A percentile compares a stretch with the other conserved stretches of the same genome.
Evolutionary conservation across 2,113 vertebrate species (phyloP).

Genomic region (Lampris megalopsis): DNA sequence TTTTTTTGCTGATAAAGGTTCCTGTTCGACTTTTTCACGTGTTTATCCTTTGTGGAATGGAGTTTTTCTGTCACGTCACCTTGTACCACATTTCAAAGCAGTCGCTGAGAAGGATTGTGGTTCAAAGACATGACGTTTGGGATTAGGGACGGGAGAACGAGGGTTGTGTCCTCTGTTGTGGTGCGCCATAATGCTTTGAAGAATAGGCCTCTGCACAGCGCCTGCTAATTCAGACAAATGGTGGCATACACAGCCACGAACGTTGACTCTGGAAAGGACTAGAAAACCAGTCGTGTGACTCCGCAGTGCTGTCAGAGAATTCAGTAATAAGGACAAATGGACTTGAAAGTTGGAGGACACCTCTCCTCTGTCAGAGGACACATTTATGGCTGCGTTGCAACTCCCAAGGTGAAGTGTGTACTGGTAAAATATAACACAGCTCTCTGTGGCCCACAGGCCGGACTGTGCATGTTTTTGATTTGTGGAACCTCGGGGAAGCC

Average conservation of each 20-base stretch:
- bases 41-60: too few species aligned
- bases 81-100: not conserved
- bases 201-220: not conserved
- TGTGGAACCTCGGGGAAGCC: constrained; percentile 51
- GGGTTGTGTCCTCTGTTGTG: constrained; percentile 26
- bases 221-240: constrained; percentile 30
- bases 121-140: constrained; percentile 1
- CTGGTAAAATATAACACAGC: constrained; percentile 36
- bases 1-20: not conserved
- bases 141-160: not conserved
- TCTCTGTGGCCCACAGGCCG: not conserved
- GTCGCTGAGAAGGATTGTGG: not conserved
- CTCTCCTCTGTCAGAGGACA: constrained; percentile 26
- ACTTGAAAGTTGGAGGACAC: constrained; percentile 39
- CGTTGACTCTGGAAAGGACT: constrained; percentile 13
- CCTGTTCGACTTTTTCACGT: not conserved
- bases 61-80: too few species aligned
- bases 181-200: constrained; percentile 11
- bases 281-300: constrained; percentile 10
- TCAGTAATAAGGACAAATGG: constrained; percentile 39
- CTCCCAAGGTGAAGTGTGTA: constrained; percentile 50
- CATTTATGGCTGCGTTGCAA: constrained; percentile 42
- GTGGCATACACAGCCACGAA: constrained; percentile 3
- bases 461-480: constrained; percentile 57
- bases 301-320: constrained; percentile 23